A percentile compares a stretch with the other conserved stretches of the same genome.
These are phyloP conservation scores for Glossosoma conforme DNA, from an alignment of 1,140 invertebrate species.

Conservation along the genomic window DNA sequence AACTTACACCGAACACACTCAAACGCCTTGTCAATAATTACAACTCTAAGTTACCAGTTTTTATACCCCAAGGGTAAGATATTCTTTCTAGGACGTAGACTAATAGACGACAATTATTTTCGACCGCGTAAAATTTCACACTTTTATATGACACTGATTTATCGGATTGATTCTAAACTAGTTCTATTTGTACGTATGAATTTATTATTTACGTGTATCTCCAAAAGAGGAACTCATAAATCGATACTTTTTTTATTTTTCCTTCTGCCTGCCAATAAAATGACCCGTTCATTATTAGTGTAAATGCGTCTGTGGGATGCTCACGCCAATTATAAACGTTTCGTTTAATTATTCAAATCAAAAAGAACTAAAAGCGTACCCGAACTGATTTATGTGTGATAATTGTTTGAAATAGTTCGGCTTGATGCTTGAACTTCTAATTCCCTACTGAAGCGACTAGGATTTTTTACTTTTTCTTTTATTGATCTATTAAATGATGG, in stretches of 20 bases:
- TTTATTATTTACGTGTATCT: conserved; percentile 8
- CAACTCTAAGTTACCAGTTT: conserved; percentile 3
- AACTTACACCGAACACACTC: no score
- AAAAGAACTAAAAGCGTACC: no score
- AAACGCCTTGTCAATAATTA: no score
- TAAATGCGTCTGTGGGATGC: conserved; percentile 14
- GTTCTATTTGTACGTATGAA: neutral
- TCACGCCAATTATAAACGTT: no score
- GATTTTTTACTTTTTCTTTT: no score
- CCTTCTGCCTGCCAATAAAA: conserved; percentile 12
- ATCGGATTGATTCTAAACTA: conserved; percentile 1
- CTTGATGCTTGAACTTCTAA: no score
- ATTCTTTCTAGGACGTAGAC: conserved; percentile 7
- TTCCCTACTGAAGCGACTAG: no score
- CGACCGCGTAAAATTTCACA: conserved; percentile 13
- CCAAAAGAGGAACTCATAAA: conserved; percentile 18
- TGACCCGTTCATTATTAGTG: conserved; percentile 16
- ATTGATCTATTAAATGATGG: no score
- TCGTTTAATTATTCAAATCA: no score
- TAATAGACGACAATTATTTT: neutral
- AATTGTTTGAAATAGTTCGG: no score
- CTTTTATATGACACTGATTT: conserved; percentile 13
- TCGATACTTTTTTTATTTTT: neutral
- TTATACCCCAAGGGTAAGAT: conserved; percentile 1
- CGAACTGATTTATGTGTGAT: no score